A percentile compares a stretch with the other conserved stretches of the same genome.
Conservation (phyloP, 2,888 invertebrate genomes). For the Blera fallax region DNA sequence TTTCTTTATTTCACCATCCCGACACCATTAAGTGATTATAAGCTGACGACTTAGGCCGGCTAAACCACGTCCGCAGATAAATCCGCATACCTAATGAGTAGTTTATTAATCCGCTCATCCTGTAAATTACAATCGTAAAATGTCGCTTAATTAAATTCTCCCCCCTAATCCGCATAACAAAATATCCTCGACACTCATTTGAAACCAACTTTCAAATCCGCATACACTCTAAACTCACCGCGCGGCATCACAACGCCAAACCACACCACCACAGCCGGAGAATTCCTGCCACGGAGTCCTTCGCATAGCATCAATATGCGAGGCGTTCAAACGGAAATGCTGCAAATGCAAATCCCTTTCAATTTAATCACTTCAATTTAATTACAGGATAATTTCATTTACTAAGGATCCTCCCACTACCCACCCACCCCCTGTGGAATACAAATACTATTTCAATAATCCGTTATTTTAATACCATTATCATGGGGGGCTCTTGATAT, state of each 20-base stretch:
- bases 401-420: slow-evolving; percentile 12
- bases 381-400: slow-evolving; percentile 62
- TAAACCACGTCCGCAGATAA: not conserved
- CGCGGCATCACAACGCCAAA: slow-evolving; percentile 5
- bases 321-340: slow-evolving; percentile 56
- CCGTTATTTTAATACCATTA: slow-evolving; percentile 70
- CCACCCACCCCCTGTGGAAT: not conserved
- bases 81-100: not conserved
- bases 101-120: not conserved
- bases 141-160: slow-evolving; percentile 40
- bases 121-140: not conserved
- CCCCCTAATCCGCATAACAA: not conserved
- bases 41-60: not conserved
- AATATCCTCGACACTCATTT: slow-evolving; percentile 11
- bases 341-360: slow-evolving; percentile 69
- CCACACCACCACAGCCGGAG: not conserved
- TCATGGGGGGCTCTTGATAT: slow-evolving; percentile 61
- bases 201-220: slow-evolving; percentile 14
- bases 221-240: slow-evolving; percentile 16
- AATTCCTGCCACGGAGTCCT: not conserved
- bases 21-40: not conserved
- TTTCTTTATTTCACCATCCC: too few relatives aligned
- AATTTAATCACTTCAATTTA: slow-evolving; percentile 71
- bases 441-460: slow-evolving; percentile 66
- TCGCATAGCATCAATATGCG: not conserved